Conservation (phyloP, 1,140 invertebrate genomes). For the Diorhabda sublineata region DNA sequence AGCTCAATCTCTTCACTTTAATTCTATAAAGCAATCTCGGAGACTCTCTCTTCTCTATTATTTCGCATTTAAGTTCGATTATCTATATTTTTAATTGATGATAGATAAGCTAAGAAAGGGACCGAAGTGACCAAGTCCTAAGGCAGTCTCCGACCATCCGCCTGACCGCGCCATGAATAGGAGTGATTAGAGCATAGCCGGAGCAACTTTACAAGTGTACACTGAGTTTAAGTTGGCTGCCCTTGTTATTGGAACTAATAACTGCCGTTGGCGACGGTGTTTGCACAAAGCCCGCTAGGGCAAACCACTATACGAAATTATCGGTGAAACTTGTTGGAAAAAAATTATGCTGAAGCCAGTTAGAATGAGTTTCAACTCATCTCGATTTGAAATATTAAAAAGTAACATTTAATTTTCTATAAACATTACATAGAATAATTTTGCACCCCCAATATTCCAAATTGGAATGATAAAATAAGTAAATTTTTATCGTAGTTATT, state of each 20-base stretch:
- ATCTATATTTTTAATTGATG: conserved; percentile 30
- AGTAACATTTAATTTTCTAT: too few relatives aligned
- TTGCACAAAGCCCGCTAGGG: conserved; percentile 28
- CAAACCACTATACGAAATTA: conserved; percentile 35
- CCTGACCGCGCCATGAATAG: conserved; percentile 33
- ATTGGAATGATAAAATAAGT: too few relatives aligned
- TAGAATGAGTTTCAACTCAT: too few relatives aligned
- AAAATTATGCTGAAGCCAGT: neutral
- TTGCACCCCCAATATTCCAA: too few relatives aligned
- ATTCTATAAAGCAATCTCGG: neutral
- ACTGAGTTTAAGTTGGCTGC: conserved; percentile 35
- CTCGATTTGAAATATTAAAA: too few relatives aligned
- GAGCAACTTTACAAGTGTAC: conserved; percentile 33
- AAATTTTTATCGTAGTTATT: too few relatives aligned
- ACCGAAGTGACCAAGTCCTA: conserved; percentile 31
- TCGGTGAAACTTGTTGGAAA: conserved; percentile 20
- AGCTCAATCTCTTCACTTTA: too few relatives aligned
- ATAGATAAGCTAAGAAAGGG: conserved; percentile 31
- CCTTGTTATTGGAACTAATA: conserved; percentile 42
- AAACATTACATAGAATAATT: too few relatives aligned
- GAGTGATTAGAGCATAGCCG: conserved; percentile 35
- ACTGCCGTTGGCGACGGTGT: conserved; percentile 33
- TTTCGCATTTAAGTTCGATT: conserved; percentile 6
- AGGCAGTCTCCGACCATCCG: conserved; percentile 26
- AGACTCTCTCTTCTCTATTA: neutral